A percentile compares a stretch with the other conserved stretches of the same genome.
Evolutionary conservation across 2,888 invertebrate genomes (phyloP).

Genomic region (Eupithecia exiguata): DNA sequence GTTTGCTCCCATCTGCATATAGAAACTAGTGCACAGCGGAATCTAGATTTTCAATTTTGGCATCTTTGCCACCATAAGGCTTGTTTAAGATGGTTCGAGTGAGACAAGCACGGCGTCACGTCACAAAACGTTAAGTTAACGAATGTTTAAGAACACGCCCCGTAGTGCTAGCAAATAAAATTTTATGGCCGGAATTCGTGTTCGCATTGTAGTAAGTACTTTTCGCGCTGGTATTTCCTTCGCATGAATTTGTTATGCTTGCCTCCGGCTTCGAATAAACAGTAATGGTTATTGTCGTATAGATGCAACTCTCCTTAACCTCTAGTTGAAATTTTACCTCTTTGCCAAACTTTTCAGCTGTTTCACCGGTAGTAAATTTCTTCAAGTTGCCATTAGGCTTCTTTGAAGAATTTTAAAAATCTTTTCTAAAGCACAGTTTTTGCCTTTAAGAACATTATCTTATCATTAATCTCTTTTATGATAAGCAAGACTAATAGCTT

Average conservation of each 20-base stretch:
- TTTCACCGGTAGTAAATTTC: neutral
- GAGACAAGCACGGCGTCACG: conserved; percentile 19
- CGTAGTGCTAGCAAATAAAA: conserved; percentile 47
- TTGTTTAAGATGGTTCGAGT: neutral
- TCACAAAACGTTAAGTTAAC: conserved; percentile 19
- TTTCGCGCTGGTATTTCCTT: conserved; percentile 42
- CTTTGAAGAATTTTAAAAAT: neutral
- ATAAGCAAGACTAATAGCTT: conserved; percentile 18
- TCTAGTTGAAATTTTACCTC: neutral
- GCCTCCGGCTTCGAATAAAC: conserved; percentile 29
- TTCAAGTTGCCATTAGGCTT: neutral
- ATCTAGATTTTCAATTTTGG: neutral
- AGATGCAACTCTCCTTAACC: conserved; percentile 18
- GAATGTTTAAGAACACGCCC: conserved; percentile 36
- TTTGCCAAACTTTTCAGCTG: neutral
- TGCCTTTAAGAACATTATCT: neutral
- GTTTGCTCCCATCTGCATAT: neutral
- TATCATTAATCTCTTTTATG: conserved; percentile 12
- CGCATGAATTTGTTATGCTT: conserved; percentile 43
- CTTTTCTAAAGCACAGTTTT: neutral
- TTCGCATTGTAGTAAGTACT: conserved; percentile 47
- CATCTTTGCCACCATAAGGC: neutral
- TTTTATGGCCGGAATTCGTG: conserved; percentile 49
- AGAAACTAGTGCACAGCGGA: neutral
- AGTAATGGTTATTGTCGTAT: conserved; percentile 8